A percentile compares a stretch with the other conserved stretches of the same genome.
These are phyloP conservation scores for Probosciger aterrimus DNA, from an alignment of 2,113 vertebrate genomes.

Conservation along the genomic window DNA sequence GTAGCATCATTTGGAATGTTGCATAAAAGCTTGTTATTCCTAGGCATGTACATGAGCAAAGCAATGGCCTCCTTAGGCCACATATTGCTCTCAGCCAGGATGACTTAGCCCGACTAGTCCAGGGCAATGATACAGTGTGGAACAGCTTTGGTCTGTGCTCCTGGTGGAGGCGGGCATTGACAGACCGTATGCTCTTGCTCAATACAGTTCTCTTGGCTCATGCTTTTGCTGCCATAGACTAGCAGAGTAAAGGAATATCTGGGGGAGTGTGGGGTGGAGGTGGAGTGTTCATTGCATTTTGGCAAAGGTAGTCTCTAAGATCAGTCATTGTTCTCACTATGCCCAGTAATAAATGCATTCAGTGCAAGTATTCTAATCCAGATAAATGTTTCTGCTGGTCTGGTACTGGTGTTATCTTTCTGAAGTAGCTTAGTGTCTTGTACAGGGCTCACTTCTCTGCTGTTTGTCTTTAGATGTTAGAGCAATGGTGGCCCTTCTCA, in stretches of 20 bases:
- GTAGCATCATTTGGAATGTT: background rate
- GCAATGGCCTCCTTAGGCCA: background rate
- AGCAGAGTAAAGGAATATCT: background rate
- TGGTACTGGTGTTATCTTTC: background rate
- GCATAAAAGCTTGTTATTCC: background rate
- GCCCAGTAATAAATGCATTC: background rate
- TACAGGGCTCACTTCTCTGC: background rate
- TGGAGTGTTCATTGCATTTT: background rate
- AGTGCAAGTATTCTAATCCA: background rate
- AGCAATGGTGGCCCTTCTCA: background rate
- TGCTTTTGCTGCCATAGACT: background rate
- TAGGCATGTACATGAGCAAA: background rate
- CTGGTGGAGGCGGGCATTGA: background rate
- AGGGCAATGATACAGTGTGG: background rate
- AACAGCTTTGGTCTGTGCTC: background rate
- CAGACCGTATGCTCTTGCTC: background rate
- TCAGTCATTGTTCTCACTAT: background rate
- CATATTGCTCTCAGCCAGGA: background rate
- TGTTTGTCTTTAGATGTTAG: background rate
- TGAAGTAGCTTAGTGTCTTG: background rate
- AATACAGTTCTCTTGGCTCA: background rate
- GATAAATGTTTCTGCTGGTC: background rate
- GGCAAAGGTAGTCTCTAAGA: background rate
- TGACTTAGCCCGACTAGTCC: background rate
- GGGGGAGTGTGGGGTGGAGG: too few species aligned